phyloP scores from a whole-genome alignment of 2,113 vertebrate genomes.

The Uropsilus gracilis region DNA sequence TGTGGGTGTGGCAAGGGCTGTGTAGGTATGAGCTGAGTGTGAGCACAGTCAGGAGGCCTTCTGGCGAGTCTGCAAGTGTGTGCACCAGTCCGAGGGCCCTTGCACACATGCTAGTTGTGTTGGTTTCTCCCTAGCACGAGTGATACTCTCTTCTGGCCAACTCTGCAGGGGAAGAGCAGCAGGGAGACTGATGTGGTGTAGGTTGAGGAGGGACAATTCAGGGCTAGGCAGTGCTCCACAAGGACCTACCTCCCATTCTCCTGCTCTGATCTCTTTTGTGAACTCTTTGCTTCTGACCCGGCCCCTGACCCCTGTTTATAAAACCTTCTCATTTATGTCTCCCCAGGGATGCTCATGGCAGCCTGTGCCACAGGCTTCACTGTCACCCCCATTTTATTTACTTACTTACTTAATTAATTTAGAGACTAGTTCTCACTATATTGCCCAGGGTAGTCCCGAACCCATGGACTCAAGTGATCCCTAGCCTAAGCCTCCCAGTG shows the following conservation, averaged over 20 bases:
- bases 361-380: not conserved
- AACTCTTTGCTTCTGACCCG: not conserved
- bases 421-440: too few species aligned
- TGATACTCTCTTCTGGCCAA: not conserved
- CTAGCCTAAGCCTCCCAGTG: too few species aligned
- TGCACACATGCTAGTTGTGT: not conserved
- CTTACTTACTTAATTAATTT: too few species aligned
- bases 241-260: not conserved
- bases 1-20: too few species aligned
- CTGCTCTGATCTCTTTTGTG: not conserved
- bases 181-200: not conserved
- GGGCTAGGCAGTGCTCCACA: not conserved
- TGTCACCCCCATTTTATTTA: not conserved
- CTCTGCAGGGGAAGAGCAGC: not conserved
- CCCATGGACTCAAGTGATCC: too few species aligned
- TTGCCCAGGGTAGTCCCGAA: too few species aligned
- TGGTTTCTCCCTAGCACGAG: not conserved
- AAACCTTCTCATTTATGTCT: not conserved
- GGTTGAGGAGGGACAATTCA: not conserved
- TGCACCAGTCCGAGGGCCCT: not conserved
- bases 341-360: not conserved
- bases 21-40: accelerated
- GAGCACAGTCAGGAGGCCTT: not conserved
- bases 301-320: not conserved
- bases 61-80: not conserved